Evolutionary conservation across 2,113 vertebrate species (phyloP), one percentile per base, ranked within the genome.

Genomic region (Salminus brasiliensis): DNA sequence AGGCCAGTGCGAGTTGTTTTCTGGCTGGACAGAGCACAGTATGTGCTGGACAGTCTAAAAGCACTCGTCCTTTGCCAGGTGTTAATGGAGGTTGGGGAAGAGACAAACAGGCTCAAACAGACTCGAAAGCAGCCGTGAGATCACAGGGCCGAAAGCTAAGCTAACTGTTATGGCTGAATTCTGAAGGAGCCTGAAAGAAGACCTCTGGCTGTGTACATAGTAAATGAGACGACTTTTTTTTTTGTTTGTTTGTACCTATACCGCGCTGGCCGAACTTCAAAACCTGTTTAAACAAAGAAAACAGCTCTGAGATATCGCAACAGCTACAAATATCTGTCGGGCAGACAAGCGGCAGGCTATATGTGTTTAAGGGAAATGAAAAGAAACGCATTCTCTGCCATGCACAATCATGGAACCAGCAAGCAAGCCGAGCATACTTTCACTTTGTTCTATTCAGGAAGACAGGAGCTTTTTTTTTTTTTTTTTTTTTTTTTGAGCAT

Each of bases 21-120:
- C 87, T 81, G 81, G 84, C 86, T 62, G 36, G 55, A 79, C 27
- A 63, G 74, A 45, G 76, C 62, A 45, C 62, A 67, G 39, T 62
- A 72, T 87, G 59, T 62, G 77, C 52, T 78, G 55, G 74, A 74
- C 84, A 65, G 84, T 85, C 79, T 81, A 81, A 84, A 87, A 81
- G 78, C 84, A 36, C 41, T 47, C 77, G 57, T 71, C 76, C 5
- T 4, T 72, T 88, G 90, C 91, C 89, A 92, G 88, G 81, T 86
- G 86, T 90, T 91, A 91, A 92, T 89, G 72, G 90, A 87, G 88
- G 87, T 89, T 84, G 79, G 72, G 23, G 78, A 77, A 67, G 83
- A 84, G 88, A 88, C 86, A 88, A 91, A 90, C 85, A 86, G 72
- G 47, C 32, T 43, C 65, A 76, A 88, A 85, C 76, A 80, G 25